Evolutionary conservation across 1,140 invertebrate genomes (phyloP).

Genomic region (Magallana gigas): DNA sequence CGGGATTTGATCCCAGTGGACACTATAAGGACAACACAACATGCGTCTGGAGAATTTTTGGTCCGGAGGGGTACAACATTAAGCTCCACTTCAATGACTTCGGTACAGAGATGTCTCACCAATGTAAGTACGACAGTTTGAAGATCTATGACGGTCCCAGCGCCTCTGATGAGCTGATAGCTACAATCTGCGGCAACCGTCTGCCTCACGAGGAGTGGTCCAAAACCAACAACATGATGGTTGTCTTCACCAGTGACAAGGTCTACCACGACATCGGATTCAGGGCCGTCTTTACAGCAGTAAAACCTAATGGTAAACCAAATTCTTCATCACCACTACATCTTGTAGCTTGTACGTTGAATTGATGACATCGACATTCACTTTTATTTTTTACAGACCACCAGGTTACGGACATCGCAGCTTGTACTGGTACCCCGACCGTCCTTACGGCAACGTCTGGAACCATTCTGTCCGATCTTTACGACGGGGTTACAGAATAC

Average conservation of each 20-base stretch:
- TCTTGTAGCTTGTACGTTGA: too few relatives aligned
- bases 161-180: constrained; percentile 41
- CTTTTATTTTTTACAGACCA: background rate
- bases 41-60: constrained; percentile 55
- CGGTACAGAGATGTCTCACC: constrained; percentile 41
- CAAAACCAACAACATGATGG: constrained; percentile 50
- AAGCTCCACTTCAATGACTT: constrained; percentile 54
- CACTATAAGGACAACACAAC: constrained; percentile 44
- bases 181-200: constrained; percentile 47
- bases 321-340: too few relatives aligned
- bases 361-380: background rate
- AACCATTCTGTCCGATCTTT: constrained; percentile 48
- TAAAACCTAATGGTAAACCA: constrained; percentile 35
- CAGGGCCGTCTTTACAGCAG: constrained; percentile 45
- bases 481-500: constrained; percentile 57
- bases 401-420: constrained; percentile 19
- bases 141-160: constrained; percentile 51
- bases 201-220: constrained; percentile 51
- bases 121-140: constrained; percentile 51
- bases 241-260: constrained; percentile 49
- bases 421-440: constrained; percentile 35
- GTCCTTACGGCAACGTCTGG: constrained; percentile 18
- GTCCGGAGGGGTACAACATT: constrained; percentile 49
- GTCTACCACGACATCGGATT: constrained; percentile 38
- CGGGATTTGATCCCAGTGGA: constrained; percentile 23